Percentiles rank a stretch among this genome's conserved stretches.
phyloP scores from a whole-genome alignment of 2,888 invertebrate genomes.

The Psylliodes chrysocephalus region DNA sequence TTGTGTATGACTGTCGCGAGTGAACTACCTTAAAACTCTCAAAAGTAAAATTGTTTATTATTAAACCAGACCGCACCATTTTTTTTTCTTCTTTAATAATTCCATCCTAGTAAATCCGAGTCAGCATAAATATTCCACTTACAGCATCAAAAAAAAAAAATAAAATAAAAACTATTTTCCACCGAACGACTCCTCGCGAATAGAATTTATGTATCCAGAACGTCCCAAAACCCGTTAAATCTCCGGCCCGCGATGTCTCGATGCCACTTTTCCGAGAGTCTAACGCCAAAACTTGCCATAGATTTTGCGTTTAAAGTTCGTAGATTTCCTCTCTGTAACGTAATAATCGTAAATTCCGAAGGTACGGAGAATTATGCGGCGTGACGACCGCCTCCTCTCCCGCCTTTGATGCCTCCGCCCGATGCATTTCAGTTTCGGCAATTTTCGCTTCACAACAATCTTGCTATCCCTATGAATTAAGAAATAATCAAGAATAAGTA shows the following conservation, averaged over 20 bases:
- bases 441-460: constrained; percentile 42
- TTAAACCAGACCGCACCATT: too few species aligned
- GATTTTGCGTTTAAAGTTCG: constrained; percentile 44
- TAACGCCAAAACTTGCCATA: constrained; percentile 40
- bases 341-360: constrained; percentile 42
- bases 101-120: too few species aligned
- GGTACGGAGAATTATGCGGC: constrained; percentile 20
- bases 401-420: constrained; percentile 48
- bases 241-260: constrained; percentile 25
- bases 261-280: constrained; percentile 24
- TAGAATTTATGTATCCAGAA: constrained; percentile 8
- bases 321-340: constrained; percentile 41
- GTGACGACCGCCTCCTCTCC: too few species aligned
- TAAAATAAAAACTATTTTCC: constrained; percentile 1
- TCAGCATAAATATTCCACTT: too few species aligned
- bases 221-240: constrained; percentile 30
- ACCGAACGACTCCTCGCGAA: background rate
- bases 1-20: too few species aligned
- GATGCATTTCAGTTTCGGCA: constrained; percentile 54
- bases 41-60: too few species aligned
- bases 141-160: too few species aligned
- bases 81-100: too few species aligned
- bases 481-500: constrained; percentile 17
- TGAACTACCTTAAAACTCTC: too few species aligned
- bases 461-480: constrained; percentile 23